Conservation (phyloP, 2,113 vertebrate genomes). For the Dromaius novaehollandiae region DNA sequence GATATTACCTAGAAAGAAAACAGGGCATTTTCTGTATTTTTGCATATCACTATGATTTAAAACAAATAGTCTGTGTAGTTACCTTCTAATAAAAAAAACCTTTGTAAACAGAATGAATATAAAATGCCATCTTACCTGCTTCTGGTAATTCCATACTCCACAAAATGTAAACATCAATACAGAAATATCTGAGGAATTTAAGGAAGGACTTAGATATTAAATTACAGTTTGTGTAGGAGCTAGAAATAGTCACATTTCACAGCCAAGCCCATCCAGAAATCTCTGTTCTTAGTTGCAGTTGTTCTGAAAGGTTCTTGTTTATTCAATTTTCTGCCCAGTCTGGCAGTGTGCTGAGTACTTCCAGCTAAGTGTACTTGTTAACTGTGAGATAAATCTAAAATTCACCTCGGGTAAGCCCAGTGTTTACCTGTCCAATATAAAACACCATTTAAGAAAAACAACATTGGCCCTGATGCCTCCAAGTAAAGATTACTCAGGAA, state of each 20-base stretch:
- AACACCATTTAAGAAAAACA: not conserved
- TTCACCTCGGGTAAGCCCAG: not conserved
- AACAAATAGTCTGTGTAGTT: not conserved
- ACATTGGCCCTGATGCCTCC: not conserved
- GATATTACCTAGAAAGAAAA: not conserved
- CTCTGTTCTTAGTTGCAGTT: not conserved
- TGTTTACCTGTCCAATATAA: not conserved
- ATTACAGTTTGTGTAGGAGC: not conserved
- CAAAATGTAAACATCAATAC: not conserved
- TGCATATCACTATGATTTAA: not conserved
- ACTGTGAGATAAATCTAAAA: not conserved
- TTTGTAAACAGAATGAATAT: not conserved
- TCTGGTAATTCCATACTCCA: not conserved
- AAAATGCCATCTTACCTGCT: not conserved
- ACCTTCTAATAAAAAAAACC: not conserved
- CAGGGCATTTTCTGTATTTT: not conserved
- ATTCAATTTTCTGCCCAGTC: not conserved
- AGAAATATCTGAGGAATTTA: not conserved
- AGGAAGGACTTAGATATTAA: not conserved
- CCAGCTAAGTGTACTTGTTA: not conserved
- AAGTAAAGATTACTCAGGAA: not conserved
- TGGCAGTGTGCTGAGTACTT: not conserved
- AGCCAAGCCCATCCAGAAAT: not conserved
- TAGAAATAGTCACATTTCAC: not conserved
- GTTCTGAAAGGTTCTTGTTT: not conserved